These are phyloP conservation scores for Cremastobaeus sp. DNA, from an alignment of 2,888 invertebrate species.

Conservation along the genomic window DNA sequence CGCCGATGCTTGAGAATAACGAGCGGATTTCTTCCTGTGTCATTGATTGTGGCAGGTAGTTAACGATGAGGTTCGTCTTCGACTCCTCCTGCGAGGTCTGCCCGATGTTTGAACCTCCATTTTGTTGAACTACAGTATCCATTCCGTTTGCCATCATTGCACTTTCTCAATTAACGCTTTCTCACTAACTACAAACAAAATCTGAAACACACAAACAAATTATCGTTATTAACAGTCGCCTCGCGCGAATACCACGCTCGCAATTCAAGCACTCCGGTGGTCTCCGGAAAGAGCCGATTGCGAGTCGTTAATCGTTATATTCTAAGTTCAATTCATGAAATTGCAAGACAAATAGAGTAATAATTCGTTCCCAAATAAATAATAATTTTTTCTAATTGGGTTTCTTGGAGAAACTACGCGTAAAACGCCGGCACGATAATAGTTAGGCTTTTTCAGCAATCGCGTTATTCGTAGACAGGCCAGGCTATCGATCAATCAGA, in stretches of 20 bases:
- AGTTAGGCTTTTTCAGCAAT: conserved; percentile 3
- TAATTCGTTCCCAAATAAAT: too few species aligned
- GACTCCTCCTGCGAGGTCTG: conserved; percentile 87
- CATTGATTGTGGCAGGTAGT: conserved; percentile 99
- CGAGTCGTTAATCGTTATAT: too few species aligned
- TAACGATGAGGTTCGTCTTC: conserved; percentile 99
- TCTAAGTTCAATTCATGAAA: too few species aligned
- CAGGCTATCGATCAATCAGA: conserved; percentile 16
- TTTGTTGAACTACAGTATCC: conserved; percentile 89
- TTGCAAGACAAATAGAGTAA: too few species aligned
- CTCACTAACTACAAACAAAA: conserved; percentile 75
- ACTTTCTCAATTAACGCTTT: conserved; percentile 70
- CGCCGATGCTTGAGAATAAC: conserved; percentile 98
- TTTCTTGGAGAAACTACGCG: too few species aligned
- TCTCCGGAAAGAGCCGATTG: too few species aligned
- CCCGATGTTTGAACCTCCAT: conserved; percentile 85
- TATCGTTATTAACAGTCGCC: conserved; percentile 13
- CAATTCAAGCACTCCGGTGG: too few species aligned
- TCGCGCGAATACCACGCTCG: too few species aligned
- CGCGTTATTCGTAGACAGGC: conserved; percentile 17
- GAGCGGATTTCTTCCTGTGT: conserved; percentile 99
- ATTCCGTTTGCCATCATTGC: conserved; percentile 90
- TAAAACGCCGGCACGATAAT: too few species aligned
- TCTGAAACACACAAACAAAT: conserved; percentile 68
- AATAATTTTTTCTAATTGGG: too few species aligned